phyloP scores from a whole-genome alignment of 2,797 vertebrate genomes.

The Alfaro cultratus region DNA sequence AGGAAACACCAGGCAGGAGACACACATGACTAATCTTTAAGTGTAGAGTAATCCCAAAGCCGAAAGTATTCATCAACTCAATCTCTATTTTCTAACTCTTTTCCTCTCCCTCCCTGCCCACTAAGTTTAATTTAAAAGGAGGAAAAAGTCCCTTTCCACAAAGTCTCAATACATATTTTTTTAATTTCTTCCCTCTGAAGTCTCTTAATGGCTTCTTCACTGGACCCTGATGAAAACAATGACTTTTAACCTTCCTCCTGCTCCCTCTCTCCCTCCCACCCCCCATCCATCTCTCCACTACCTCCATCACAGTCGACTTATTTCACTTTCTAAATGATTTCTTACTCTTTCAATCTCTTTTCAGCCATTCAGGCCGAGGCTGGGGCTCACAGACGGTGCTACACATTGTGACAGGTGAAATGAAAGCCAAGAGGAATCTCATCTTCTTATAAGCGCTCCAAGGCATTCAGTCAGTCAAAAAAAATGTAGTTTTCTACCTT shows the following conservation, averaged over 20 bases:
- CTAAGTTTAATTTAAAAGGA: constrained; percentile 73
- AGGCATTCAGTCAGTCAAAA: constrained; percentile 78
- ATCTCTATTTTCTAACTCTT: constrained; percentile 60
- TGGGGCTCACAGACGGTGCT: constrained; percentile 56
- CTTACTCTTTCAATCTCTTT: constrained; percentile 79
- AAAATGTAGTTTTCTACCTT: constrained; percentile 41
- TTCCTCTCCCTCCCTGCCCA: constrained; percentile 37
- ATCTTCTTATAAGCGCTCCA: constrained; percentile 79
- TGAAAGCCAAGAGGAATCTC: constrained; percentile 83
- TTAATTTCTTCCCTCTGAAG: constrained; percentile 82
- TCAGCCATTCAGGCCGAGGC: constrained; percentile 68
- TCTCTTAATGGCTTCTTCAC: constrained; percentile 77
- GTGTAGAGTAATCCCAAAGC: constrained; percentile 70
- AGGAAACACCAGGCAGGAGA: constrained; percentile 60
- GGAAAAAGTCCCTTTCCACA: constrained; percentile 57
- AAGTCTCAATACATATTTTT: constrained; percentile 76
- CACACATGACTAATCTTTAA: constrained; percentile 73
- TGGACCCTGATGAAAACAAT: constrained; percentile 81
- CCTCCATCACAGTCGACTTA: constrained; percentile 72
- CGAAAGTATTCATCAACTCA: constrained; percentile 71
- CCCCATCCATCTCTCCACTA: constrained; percentile 43
- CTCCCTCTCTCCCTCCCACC: constrained; percentile 37
- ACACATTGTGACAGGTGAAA: constrained; percentile 82
- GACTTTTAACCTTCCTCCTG: constrained; percentile 75
- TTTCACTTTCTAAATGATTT: constrained; percentile 82